phyloP scores from a whole-genome alignment of 2,113 vertebrate species.

The Petrocephalus microphthalmus region DNA sequence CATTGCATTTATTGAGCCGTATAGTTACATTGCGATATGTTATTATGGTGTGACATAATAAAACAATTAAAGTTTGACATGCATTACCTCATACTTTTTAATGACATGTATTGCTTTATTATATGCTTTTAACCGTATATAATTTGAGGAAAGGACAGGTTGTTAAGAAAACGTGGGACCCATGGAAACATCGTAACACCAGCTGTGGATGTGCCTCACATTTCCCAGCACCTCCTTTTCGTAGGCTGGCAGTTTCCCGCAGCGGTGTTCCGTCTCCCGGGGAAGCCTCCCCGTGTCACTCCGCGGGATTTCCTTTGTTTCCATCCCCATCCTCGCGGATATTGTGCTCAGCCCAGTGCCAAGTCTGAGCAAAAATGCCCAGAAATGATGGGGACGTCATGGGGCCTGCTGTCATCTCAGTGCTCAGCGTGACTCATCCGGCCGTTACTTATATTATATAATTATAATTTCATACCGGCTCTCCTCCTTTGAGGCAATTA shows the following conservation, averaged over 20 bases:
- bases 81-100: neutral
- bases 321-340: neutral
- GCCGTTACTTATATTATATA: neutral
- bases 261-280: neutral
- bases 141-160: neutral
- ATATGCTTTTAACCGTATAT: neutral
- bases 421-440: neutral
- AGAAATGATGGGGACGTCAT: neutral
- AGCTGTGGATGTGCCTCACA: neutral
- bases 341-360: neutral
- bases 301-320: neutral
- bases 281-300: neutral
- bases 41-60: neutral
- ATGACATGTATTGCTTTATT: too few relatives aligned
- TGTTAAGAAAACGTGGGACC: neutral
- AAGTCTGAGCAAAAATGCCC: neutral
- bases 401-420: neutral
- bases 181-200: neutral
- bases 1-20: neutral
- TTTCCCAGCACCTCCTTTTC: neutral
- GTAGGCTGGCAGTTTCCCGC: neutral
- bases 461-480: too few relatives aligned
- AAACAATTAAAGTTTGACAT: neutral
- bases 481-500: slow-evolving; percentile 13
- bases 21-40: neutral